Base-by-base conservation (phyloP, 2,888 invertebrate species). In the Creontiades dilutus region DNA sequence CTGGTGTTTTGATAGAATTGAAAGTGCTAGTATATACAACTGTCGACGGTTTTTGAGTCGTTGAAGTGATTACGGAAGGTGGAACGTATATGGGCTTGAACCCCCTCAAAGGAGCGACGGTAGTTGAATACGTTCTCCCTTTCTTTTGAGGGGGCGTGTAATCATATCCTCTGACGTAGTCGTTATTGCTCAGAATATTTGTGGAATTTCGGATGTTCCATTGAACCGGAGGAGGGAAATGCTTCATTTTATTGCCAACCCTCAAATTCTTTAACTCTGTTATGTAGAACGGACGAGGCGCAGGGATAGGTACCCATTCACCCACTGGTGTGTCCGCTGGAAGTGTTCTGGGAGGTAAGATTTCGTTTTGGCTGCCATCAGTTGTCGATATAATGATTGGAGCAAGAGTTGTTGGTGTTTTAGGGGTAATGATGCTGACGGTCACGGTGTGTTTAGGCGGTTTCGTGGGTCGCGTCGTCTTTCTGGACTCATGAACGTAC, bases 231-330 rank as follows among this genome's bases (percentile, higher is more conserved):
- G 91, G 88, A 13, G 87, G 87, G 68, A 23, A 68, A 12, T 68
- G 68, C 85, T 90, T 90, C 57, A 80, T 86, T 80, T 90, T 85
- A 37, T 28, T 23, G 28, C 46, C 86, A 12, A 46, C 82, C 55
- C 85, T 88, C 5, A 91, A 48, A 16, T 82, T 89, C 3, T 86
- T 91, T 14, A 91, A 87, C 13, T 91, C 92, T 84, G 92, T 92
- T n/a, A 92, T 92, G 90, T 91, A 92, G 90, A 92, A 92, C 13
- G 92, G 92, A 75, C 91, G 91, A 0, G 92, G 92, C n/a, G 92
- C 92, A 80, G 92, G 92, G 61, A 92, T 92, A 12, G 92, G 92
- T 16, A 92, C 91, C 92, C 92, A 92, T 68, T 91, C 92, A 75
- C 92, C 91, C 12, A 91, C 91, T 14, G 91, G 90, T 14, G 91